Evolutionary conservation across 2,888 invertebrate species (phyloP).

Genomic region (Hirtodrosophila histrioides): DNA sequence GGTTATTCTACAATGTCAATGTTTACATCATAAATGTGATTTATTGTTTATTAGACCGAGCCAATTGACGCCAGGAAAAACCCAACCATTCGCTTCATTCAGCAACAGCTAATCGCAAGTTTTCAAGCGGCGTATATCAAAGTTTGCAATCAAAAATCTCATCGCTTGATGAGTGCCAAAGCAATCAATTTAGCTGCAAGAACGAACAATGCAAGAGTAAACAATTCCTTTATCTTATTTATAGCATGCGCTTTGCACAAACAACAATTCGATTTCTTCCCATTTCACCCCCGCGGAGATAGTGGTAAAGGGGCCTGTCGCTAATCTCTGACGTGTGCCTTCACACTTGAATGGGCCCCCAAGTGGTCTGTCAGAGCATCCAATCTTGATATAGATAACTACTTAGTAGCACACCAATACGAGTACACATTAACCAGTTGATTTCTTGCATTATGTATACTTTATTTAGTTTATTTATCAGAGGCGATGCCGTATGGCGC

Average conservation of each 20-base stretch:
- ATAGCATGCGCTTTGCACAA: conserved; percentile 3
- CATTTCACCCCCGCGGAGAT: neutral
- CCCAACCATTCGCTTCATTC: conserved; percentile 25
- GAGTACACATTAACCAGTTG: conserved; percentile 4
- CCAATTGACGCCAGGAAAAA: conserved; percentile 16
- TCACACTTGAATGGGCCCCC: conserved; percentile 26
- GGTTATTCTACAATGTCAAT: too few relatives aligned
- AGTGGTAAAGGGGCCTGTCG: neutral
- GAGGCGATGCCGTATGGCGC: conserved; percentile 75
- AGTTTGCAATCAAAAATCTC: conserved; percentile 19
- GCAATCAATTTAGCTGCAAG: conserved; percentile 24
- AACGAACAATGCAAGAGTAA: conserved; percentile 17
- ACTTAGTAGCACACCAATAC: neutral
- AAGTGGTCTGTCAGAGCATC: conserved; percentile 24
- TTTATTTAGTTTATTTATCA: conserved; percentile 21
- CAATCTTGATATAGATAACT: conserved; percentile 17
- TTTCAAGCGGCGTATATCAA: conserved; percentile 1
- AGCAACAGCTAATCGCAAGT: neutral
- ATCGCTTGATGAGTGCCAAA: conserved; percentile 1
- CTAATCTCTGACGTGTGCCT: conserved; percentile 46
- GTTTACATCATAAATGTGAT: too few relatives aligned
- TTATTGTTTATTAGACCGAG: too few relatives aligned
- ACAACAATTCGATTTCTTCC: neutral
- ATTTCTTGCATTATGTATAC: neutral
- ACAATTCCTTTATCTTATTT: conserved; percentile 26